Conservation (phyloP, 2,797 vertebrate species). For the Salarias fasciatus region DNA sequence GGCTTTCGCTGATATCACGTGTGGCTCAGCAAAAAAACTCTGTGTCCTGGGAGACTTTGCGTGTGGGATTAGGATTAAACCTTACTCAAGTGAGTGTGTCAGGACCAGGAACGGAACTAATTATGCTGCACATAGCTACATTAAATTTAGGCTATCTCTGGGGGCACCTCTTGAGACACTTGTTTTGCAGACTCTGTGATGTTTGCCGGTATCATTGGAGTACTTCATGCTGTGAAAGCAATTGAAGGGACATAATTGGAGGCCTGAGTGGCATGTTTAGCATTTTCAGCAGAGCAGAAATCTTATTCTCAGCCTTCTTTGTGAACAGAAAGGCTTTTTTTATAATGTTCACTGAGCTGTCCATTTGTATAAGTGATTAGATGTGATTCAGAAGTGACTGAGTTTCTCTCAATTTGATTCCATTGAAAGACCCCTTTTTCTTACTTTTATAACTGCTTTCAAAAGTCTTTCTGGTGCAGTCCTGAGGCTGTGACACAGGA, state of each 20-base stretch:
- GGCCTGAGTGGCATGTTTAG: constrained; percentile 25
- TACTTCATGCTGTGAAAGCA: constrained; percentile 40
- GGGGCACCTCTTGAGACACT: constrained; percentile 29
- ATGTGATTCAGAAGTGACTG: constrained; percentile 7
- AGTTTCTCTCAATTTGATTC: constrained; percentile 16
- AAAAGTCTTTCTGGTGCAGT: no score
- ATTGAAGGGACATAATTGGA: constrained; percentile 34
- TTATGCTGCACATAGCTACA: constrained; percentile 52
- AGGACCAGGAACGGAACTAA: constrained; percentile 35
- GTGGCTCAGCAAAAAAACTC: constrained; percentile 52
- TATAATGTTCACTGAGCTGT: constrained; percentile 7
- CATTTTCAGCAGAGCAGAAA: no score
- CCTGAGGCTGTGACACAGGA: constrained; percentile 51
- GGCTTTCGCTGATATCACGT: constrained; percentile 47
- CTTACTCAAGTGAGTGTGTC: constrained; percentile 39
- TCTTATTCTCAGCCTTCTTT: constrained; percentile 21
- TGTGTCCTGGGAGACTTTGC: constrained; percentile 51
- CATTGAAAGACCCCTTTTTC: constrained; percentile 21
- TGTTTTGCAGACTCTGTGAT: constrained; percentile 14
- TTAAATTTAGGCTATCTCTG: constrained; percentile 50
- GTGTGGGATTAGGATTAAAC: constrained; percentile 74
- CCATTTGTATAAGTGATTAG: no score
- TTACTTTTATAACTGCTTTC: no score
- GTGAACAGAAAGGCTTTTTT: constrained; percentile 4
- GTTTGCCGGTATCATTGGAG: constrained; percentile 28